phyloP scores from a whole-genome alignment of 2,888 invertebrate genomes.

The Rhopalosiphum nymphaeae region DNA sequence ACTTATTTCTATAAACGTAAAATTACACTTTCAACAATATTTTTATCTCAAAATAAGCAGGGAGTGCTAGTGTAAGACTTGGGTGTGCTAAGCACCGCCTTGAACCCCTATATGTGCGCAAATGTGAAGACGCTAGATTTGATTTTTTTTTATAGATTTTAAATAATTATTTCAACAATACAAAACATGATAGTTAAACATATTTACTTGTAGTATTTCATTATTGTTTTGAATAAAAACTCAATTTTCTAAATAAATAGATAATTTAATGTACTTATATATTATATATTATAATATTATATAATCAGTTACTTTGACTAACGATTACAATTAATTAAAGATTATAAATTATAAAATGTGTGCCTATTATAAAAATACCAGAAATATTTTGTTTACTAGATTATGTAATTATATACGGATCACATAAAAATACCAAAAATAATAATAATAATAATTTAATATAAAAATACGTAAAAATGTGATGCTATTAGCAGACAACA shows the following conservation, averaged over 20 bases:
- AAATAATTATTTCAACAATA: not conserved
- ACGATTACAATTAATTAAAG: not conserved
- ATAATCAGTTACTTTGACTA: not conserved
- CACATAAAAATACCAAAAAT: no score
- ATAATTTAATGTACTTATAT: not conserved
- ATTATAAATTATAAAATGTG: not conserved
- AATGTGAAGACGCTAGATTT: no score
- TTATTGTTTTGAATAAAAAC: not conserved
- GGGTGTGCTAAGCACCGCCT: no score
- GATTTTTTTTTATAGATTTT: not conserved
- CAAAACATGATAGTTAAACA: not conserved
- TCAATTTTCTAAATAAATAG: not conserved
- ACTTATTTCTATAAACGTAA: no score
- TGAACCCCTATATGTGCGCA: no score
- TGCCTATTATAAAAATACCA: not conserved
- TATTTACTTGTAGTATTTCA: not conserved
- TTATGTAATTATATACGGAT: no score
- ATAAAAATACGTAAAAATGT: not conserved
- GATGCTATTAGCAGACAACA: not conserved
- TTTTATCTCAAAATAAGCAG: no score
- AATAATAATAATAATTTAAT: not conserved
- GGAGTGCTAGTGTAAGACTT: no score
- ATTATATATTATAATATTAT: no score
- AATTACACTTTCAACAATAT: no score
- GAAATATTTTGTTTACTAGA: not conserved